phyloP scores from a whole-genome alignment of 2,797 vertebrate genomes.

The Poliocrania exsul region DNA sequence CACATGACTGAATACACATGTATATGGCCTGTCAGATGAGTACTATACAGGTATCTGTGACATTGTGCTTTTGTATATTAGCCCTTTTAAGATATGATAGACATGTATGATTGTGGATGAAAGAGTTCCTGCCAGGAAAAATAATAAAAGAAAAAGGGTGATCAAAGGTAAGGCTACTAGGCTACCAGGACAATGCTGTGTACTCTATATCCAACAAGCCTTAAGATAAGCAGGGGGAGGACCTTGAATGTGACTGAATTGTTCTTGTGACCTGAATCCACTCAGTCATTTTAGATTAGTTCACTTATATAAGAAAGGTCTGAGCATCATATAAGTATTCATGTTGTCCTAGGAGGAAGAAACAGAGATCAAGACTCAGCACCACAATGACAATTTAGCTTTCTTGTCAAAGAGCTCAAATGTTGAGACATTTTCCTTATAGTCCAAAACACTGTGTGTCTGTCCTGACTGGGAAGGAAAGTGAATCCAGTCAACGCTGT shows the following conservation, averaged over 20 bases:
- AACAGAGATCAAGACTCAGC: neutral
- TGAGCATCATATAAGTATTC: neutral
- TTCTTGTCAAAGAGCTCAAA: neutral
- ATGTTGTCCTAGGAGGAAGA: neutral
- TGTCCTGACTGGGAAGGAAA: neutral
- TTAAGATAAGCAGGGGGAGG: neutral
- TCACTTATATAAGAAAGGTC: neutral
- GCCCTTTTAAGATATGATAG: neutral
- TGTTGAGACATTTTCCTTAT: neutral
- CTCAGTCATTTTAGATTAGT: neutral
- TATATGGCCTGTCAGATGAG: neutral
- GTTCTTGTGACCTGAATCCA: neutral
- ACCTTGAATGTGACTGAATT: neutral
- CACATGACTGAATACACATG: neutral
- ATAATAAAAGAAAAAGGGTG: neutral
- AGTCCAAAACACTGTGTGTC: neutral
- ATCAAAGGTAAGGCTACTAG: neutral
- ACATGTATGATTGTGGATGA: neutral
- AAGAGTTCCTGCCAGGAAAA: neutral
- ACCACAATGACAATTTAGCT: neutral
- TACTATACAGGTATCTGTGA: neutral
- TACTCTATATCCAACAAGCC: neutral
- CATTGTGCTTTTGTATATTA: neutral
- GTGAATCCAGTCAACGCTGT: neutral
- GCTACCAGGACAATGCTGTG: neutral